Evolutionary conservation across 2,888 invertebrate genomes (phyloP).

Genomic region (Aricia artaxerxes): DNA sequence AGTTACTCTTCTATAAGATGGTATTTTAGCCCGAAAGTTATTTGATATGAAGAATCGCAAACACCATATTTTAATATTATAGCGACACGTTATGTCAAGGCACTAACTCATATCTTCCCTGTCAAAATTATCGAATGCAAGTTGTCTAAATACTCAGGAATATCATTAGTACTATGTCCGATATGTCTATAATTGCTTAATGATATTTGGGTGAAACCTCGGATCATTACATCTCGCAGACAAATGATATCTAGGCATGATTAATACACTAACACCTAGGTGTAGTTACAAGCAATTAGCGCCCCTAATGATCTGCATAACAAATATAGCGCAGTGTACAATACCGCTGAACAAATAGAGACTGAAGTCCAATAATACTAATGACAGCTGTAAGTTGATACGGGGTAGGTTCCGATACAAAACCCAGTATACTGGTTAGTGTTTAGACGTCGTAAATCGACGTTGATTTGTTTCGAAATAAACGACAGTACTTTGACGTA

Average conservation of each 20-base stretch:
- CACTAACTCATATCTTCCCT: too few species aligned
- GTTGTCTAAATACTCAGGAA: too few species aligned
- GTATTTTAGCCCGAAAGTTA: too few species aligned
- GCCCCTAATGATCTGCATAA: neutral
- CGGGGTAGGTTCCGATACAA: neutral
- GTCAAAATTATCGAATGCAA: too few species aligned
- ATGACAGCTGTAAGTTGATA: neutral
- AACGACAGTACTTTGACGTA: too few species aligned
- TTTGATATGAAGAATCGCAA: too few species aligned
- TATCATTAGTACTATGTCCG: neutral
- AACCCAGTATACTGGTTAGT: too few species aligned
- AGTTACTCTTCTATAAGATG: too few species aligned
- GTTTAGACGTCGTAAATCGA: too few species aligned
- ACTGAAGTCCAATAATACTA: neutral
- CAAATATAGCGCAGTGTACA: neutral
- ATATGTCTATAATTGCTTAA: neutral
- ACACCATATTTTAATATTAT: too few species aligned
- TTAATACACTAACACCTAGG: neutral
- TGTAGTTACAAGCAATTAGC: neutral
- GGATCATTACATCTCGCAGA: conserved; percentile 7
- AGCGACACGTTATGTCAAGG: too few species aligned
- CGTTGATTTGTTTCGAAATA: too few species aligned
- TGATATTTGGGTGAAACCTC: neutral
- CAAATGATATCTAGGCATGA: conserved; percentile 1
- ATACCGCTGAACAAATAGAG: neutral